A percentile compares a stretch with the other conserved stretches of the same genome.
Conservation (phyloP, 2,797 vertebrate species). For the Nasua narica region DNA sequence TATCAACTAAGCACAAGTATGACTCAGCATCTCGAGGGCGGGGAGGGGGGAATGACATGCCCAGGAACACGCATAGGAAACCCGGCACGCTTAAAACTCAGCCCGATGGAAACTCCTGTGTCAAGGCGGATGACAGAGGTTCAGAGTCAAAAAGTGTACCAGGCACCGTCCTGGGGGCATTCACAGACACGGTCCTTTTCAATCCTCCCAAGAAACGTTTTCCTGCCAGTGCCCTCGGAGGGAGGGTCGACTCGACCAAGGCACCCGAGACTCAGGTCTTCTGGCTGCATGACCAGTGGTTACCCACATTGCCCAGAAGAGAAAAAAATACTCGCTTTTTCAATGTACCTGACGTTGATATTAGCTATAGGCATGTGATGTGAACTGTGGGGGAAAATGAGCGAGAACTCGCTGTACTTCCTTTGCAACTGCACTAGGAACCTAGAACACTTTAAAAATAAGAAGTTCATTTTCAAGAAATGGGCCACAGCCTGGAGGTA, state of each 20-base stretch:
- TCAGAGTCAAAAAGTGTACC: not conserved
- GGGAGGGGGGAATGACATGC: not conserved
- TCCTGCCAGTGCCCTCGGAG: not conserved
- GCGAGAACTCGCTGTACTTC: not conserved
- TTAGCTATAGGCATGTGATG: not conserved
- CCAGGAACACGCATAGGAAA: not conserved
- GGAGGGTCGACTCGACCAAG: fast-evolving
- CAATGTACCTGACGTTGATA: not conserved
- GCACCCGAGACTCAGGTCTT: not conserved
- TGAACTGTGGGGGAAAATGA: not conserved
- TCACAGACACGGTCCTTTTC: not conserved
- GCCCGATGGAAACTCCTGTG: not conserved
- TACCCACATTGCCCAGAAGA: not conserved
- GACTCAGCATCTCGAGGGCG: not conserved
- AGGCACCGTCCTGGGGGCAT: not conserved
- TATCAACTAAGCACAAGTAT: not conserved
- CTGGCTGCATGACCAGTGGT: not conserved
- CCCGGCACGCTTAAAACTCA: not conserved
- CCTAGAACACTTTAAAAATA: not conserved
- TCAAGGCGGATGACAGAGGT: not conserved
- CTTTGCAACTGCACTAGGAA: not conserved
- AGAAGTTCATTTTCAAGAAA: slow-evolving; percentile 20
- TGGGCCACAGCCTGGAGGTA: not conserved
- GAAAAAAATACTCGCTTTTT: not conserved
- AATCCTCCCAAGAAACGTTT: not conserved